These are phyloP conservation scores for Hyperoplus lanceolatus DNA, from an alignment of 2,797 vertebrate genomes.

Conservation along the genomic window DNA sequence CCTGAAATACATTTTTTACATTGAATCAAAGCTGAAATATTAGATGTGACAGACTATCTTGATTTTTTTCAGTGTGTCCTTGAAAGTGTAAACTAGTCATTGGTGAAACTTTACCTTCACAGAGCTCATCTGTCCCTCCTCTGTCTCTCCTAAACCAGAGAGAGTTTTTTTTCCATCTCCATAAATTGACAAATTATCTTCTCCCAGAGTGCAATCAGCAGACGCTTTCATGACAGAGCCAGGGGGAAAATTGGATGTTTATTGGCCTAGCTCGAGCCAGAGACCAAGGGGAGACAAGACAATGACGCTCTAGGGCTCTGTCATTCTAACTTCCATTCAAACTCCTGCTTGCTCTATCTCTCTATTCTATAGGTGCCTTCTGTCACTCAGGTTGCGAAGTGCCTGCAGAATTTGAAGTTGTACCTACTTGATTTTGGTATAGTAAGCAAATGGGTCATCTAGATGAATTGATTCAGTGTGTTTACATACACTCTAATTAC, in stretches of 20 bases:
- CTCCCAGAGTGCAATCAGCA: slow-evolving; percentile 59
- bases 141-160: slow-evolving; percentile 34
- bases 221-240: slow-evolving; percentile 48
- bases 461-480: not conserved
- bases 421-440: not conserved
- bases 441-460: not conserved
- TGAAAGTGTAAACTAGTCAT: not conserved
- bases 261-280: slow-evolving; percentile 51
- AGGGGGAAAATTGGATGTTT: slow-evolving; percentile 60
- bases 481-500: slow-evolving; percentile 1
- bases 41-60: too few relatives aligned
- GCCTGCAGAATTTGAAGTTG: not conserved
- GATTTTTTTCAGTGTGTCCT: not conserved
- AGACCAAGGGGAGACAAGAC: slow-evolving; percentile 31
- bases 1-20: too few relatives aligned
- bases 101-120: slow-evolving; percentile 20
- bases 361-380: slow-evolving; percentile 11
- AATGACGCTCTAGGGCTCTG: slow-evolving; percentile 38
- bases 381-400: slow-evolving; percentile 22
- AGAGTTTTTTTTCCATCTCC: slow-evolving; percentile 52
- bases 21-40: too few relatives aligned
- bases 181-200: slow-evolving; percentile 64
- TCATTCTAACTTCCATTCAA: slow-evolving; percentile 38
- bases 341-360: slow-evolving; percentile 10
- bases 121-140: slow-evolving; percentile 31